These are phyloP conservation scores for Volucella bombylans DNA, from an alignment of 2,888 invertebrate species.

Conservation along the genomic window DNA sequence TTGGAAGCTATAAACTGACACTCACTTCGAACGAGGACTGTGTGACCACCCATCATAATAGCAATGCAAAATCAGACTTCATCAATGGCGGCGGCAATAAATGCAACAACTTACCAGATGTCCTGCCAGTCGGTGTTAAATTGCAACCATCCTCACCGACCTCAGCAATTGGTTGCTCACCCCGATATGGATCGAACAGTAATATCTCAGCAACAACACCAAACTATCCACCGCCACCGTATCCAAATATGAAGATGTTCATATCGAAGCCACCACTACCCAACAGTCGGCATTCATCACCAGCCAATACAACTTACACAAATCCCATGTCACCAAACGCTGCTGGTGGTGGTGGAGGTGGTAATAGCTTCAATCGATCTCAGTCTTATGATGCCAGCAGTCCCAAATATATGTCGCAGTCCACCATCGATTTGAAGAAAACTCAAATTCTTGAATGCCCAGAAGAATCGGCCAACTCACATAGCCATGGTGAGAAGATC, in stretches of 20 bases:
- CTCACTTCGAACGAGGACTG: slow-evolving; percentile 86
- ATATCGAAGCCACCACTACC: slow-evolving; percentile 76
- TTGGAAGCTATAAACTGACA: slow-evolving; percentile 89
- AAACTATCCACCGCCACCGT: slow-evolving; percentile 75
- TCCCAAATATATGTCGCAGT: slow-evolving; percentile 81
- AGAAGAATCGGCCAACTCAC: slow-evolving; percentile 76
- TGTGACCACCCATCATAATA: slow-evolving; percentile 76
- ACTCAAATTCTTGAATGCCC: slow-evolving; percentile 80
- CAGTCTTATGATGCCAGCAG: slow-evolving; percentile 81
- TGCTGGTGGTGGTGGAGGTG: slow-evolving; percentile 12
- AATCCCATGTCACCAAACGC: slow-evolving; percentile 61
- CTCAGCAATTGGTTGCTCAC: slow-evolving; percentile 76
- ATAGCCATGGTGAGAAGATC: slow-evolving; percentile 65
- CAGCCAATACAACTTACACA: slow-evolving; percentile 76
- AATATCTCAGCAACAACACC: slow-evolving; percentile 78
- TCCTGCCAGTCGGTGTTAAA: slow-evolving; percentile 84
- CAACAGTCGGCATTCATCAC: slow-evolving; percentile 79
- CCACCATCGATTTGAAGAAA: slow-evolving; percentile 82
- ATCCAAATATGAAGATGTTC: slow-evolving; percentile 73
- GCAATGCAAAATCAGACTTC: slow-evolving; percentile 74
- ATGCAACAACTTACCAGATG: slow-evolving; percentile 84
- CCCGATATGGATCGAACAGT: slow-evolving; percentile 80
- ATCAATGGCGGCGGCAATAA: slow-evolving; percentile 76
- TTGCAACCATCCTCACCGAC: slow-evolving; percentile 78
- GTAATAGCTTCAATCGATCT: slow-evolving; percentile 78